Conservation (phyloP, 2,113 vertebrate genomes). For the Fulica atra region DNA sequence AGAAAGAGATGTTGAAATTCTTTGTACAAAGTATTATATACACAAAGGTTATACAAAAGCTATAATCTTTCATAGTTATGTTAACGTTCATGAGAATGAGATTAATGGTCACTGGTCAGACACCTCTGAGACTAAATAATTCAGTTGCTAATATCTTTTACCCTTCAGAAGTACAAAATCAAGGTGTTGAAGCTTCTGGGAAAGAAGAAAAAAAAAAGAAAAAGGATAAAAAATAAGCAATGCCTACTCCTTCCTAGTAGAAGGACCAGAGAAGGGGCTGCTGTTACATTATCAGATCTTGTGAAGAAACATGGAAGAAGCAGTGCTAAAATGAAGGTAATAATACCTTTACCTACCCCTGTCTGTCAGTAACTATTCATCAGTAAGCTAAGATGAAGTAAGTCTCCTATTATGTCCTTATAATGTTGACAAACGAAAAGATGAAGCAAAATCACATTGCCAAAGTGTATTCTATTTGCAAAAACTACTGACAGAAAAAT, state of each 20-base stretch:
- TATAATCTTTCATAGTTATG: background rate
- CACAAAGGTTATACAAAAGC: no score
- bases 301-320: fast-evolving
- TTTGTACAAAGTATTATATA: background rate
- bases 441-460: background rate
- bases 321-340: background rate
- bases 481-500: background rate
- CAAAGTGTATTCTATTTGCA: background rate
- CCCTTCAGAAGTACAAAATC: background rate
- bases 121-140: background rate
- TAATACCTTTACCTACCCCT: background rate
- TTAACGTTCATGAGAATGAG: background rate
- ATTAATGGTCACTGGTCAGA: background rate
- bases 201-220: background rate
- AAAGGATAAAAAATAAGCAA: background rate
- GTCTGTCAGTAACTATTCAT: background rate
- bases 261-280: background rate
- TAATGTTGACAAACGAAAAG: background rate
- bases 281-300: background rate
- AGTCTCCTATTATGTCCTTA: background rate
- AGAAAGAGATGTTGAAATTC: background rate
- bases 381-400: background rate
- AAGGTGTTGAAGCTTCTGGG: background rate
- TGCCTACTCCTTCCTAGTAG: background rate
- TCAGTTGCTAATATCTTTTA: background rate